Evolutionary conservation across 2,888 invertebrate genomes (phyloP).

Genomic region (Meandrusa payeni): DNA sequence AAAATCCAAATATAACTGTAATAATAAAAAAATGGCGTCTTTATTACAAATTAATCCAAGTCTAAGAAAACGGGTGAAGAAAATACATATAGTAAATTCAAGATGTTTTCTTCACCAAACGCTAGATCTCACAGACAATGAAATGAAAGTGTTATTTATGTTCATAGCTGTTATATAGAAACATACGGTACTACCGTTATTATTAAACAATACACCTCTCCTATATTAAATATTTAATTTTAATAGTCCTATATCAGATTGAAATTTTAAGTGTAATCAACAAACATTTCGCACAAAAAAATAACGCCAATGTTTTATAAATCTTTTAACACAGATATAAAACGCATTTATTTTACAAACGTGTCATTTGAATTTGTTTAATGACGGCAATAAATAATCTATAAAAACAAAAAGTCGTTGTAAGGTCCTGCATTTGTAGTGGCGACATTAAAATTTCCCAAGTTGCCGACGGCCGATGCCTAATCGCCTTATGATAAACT

Average conservation of each 20-base stretch:
- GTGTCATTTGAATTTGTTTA: constrained; percentile 29
- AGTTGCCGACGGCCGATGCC: constrained; percentile 30
- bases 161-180: too few relatives aligned
- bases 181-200: too few relatives aligned
- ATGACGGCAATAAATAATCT: constrained; percentile 26
- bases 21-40: too few relatives aligned
- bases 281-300: not conserved
- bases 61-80: too few relatives aligned
- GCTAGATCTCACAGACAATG: too few relatives aligned
- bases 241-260: not conserved
- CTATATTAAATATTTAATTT: too few relatives aligned
- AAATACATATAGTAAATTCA: too few relatives aligned
- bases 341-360: constrained; percentile 6
- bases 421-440: not conserved
- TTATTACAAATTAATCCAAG: too few relatives aligned
- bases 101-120: too few relatives aligned
- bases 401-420: constrained; percentile 5
- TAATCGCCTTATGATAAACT: constrained; percentile 30
- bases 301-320: not conserved
- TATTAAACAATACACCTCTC: too few relatives aligned
- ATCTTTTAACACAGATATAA: not conserved
- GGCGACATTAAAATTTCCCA: not conserved
- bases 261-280: constrained; percentile 3
- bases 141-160: too few relatives aligned
- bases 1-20: too few relatives aligned